phyloP scores from a whole-genome alignment of 2,888 invertebrate species.

The Conchocele bisecta region DNA sequence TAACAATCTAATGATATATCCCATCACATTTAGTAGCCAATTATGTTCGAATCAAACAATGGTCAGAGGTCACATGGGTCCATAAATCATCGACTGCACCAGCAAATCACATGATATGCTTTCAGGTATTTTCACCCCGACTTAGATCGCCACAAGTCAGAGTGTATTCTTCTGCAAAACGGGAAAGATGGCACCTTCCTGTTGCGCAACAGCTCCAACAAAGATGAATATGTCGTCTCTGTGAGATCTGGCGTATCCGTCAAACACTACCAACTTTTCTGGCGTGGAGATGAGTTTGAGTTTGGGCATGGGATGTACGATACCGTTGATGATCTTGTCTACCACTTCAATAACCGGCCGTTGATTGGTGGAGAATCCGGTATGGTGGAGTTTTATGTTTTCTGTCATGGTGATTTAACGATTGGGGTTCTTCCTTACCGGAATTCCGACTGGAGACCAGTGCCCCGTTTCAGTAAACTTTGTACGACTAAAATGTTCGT shows the following conservation, averaged over 20 bases:
- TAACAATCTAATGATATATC: too few species aligned
- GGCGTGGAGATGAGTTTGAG: constrained; percentile 66
- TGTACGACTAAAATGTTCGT: too few species aligned
- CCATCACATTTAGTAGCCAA: too few species aligned
- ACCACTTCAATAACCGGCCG: constrained; percentile 79
- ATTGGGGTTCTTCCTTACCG: too few species aligned
- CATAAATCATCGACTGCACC: too few species aligned
- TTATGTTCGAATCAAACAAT: too few species aligned
- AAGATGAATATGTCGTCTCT: constrained; percentile 74
- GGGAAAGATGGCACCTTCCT: constrained; percentile 80
- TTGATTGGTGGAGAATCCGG: constrained; percentile 80
- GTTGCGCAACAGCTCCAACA: constrained; percentile 73
- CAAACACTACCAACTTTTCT: constrained; percentile 77
- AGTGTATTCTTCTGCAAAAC: constrained; percentile 79
- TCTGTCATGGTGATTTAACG: not conserved
- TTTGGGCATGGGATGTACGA: constrained; percentile 80
- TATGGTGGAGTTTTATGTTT: constrained; percentile 44
- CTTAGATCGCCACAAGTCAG: constrained; percentile 77
- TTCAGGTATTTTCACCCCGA: constrained; percentile 79
- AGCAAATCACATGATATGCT: too few species aligned
- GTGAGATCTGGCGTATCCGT: constrained; percentile 76
- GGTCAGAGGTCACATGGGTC: too few species aligned
- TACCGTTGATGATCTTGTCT: constrained; percentile 70
- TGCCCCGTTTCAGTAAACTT: too few species aligned
- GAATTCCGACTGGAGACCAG: too few species aligned